These are phyloP conservation scores for Hirundo rustica DNA, from an alignment of 2,797 vertebrate genomes.

Conservation along the genomic window DNA sequence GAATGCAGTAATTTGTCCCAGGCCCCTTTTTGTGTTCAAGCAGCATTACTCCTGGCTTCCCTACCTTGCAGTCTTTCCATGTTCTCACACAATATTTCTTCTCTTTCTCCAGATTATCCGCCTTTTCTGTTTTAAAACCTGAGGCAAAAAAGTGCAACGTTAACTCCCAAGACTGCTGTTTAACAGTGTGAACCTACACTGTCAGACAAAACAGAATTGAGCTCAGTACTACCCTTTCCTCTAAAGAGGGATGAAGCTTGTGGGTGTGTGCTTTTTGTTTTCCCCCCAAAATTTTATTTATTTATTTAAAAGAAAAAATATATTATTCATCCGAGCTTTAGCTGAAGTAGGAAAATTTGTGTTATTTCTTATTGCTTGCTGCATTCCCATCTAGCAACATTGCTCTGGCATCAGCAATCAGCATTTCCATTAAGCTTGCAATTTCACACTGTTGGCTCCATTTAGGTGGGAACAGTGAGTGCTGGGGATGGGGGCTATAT, in stretches of 20 bases:
- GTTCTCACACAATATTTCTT: not conserved
- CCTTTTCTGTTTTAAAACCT: slow-evolving; percentile 9
- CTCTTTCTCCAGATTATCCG: not conserved
- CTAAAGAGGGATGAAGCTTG: not conserved
- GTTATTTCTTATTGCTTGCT: not conserved
- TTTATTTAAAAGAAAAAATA: not conserved
- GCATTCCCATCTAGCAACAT: not conserved
- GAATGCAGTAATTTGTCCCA: not conserved
- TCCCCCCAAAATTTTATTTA: not conserved
- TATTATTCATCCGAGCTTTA: not conserved
- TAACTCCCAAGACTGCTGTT: not conserved
- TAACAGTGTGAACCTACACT: not conserved
- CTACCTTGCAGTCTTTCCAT: not conserved
- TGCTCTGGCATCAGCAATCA: slow-evolving; percentile 29
- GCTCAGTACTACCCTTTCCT: not conserved
- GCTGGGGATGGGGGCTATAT: not conserved
- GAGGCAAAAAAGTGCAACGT: not conserved
- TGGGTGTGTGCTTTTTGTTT: not conserved
- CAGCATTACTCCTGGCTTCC: not conserved
- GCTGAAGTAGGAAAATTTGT: not conserved
- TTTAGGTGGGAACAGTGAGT: slow-evolving; percentile 25
- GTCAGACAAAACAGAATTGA: not conserved
- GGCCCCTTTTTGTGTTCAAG: not conserved
- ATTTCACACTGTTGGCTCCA: slow-evolving; percentile 3
- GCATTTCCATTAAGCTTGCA: slow-evolving; percentile 35